Evolutionary conservation across 2,797 vertebrate species (phyloP), one percentile per base, ranked within the genome.

Genomic region (Sciurus vulgaris): DNA sequence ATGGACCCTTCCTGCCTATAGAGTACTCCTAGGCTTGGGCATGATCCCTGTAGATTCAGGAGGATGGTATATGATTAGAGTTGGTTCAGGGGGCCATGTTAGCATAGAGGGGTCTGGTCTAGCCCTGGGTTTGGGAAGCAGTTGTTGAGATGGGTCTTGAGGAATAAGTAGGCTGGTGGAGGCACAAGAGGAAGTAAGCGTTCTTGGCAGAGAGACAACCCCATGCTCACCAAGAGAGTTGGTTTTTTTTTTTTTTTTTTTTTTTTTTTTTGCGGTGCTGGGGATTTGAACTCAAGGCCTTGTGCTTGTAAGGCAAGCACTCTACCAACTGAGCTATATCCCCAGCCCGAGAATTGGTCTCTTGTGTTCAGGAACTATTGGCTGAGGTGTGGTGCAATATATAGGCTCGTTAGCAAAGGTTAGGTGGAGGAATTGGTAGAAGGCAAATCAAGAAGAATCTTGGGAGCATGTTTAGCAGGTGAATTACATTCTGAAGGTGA

Each of bases 391-490:
- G 7, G 33, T 81, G 28, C 30, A 77, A 7, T 9, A 20, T 51
- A 17, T 22, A 82, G 76, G 51, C 70, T 81, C 72, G 26, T 47
- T 79, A 22, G 78, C 94, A 78, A 67, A 74, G 49, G 30, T 76
- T 82, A 47, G 70, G 54, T 73, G 59, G 81, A 81, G 47, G 38
- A 33, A 26, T 63, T 59, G 81, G 70, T 11, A 12, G 85, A 72
- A 54, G 44, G 41, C 91, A 72, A n/a, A 51, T 65, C 49, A 77
- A 47, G 77, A 89, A 84, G 47, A 61, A n/a, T 78, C 85, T 88
- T 65, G 30, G 47, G 56, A 73, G 5, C 54, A 13, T n/a, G 17
- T 15, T 20, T 73, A 79, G 35, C 41, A 26, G 67, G 24, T 90
- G 59, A 38, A 38, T 41, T 73, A 15, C 30, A 59, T 84, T 5